These are phyloP conservation scores for Cacatua alba DNA, from an alignment of 2,113 vertebrate species.

Conservation along the genomic window DNA sequence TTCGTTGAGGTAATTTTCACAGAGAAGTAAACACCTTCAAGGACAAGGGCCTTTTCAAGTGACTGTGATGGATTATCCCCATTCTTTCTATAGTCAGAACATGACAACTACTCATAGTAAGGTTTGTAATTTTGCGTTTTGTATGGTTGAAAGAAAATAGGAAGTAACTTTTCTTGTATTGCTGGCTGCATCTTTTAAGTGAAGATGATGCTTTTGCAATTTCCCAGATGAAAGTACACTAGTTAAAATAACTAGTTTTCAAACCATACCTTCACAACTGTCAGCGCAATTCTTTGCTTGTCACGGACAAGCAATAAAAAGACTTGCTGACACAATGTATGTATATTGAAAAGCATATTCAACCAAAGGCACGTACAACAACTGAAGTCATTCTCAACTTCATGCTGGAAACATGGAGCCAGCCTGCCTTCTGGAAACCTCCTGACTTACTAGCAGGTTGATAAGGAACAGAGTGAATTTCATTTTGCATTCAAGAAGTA, in stretches of 20 bases:
- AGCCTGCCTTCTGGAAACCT: background rate
- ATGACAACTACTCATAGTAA: background rate
- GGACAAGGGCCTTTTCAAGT: background rate
- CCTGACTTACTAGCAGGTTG: background rate
- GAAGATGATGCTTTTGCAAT: background rate
- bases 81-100: background rate
- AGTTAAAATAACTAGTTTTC: background rate
- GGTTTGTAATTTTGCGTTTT: background rate
- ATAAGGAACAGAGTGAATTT: background rate
- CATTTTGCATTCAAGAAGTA: slow-evolving; percentile 2
- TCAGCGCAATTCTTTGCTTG: background rate
- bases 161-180: background rate
- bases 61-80: background rate
- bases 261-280: background rate
- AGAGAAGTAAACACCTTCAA: background rate
- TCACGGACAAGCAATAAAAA: background rate
- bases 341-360: background rate
- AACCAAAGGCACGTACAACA: background rate
- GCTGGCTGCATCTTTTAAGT: background rate
- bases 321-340: background rate
- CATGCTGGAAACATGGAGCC: background rate
- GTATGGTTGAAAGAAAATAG: background rate
- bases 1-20: background rate
- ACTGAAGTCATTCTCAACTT: background rate
- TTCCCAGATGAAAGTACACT: background rate